Conservation (phyloP, 2,797 vertebrate species). For the Coregonus sp. region DNA sequence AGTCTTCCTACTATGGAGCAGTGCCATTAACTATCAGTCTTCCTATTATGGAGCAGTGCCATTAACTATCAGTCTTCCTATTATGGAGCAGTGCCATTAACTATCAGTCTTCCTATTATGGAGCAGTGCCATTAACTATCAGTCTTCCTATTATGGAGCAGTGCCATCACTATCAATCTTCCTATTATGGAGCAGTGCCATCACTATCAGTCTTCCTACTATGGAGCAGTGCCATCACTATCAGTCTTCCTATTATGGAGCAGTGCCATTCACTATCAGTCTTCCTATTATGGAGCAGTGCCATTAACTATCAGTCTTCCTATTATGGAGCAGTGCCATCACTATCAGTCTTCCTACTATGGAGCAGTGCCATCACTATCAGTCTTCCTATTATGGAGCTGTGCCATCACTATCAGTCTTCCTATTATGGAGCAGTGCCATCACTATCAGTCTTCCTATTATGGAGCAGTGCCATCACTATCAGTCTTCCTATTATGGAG, state of each 20-base stretch:
- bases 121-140: constrained; percentile 3
- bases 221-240: no score
- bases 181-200: no score
- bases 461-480: no score
- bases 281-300: no score
- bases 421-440: no score
- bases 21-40: background rate
- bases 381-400: background rate
- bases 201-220: background rate
- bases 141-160: background rate
- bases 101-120: background rate
- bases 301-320: background rate
- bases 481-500: background rate
- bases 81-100: no score
- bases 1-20: background rate
- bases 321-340: no score
- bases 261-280: constrained; percentile 9
- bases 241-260: background rate
- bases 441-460: background rate
- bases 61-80: background rate
- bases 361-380: no score
- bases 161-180: background rate
- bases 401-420: constrained; percentile 1
- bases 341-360: background rate
- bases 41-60: no score